phyloP scores from a whole-genome alignment of 2,888 invertebrate species.

The Apocheima hispidaria region DNA sequence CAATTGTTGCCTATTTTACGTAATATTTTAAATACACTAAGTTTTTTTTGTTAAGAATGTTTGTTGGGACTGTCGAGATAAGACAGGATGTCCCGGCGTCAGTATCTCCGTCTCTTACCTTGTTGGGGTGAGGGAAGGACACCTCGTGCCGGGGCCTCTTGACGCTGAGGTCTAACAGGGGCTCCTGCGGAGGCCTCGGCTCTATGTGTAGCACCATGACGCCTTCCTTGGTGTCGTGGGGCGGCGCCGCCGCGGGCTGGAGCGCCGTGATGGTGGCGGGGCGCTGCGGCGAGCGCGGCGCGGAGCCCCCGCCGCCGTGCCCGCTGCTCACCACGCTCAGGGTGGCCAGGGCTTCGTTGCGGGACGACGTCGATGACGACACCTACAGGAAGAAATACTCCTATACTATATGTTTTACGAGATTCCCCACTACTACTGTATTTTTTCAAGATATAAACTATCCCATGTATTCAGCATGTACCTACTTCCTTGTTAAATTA shows the following conservation, averaged over 20 bases:
- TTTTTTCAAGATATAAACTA: too few relatives aligned
- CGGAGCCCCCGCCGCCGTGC: slow-evolving; percentile 51
- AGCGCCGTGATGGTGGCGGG: slow-evolving; percentile 87
- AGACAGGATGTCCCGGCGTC: too few relatives aligned
- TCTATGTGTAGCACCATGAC: slow-evolving; percentile 87
- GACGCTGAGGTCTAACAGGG: slow-evolving; percentile 61
- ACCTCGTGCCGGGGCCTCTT: slow-evolving; percentile 58
- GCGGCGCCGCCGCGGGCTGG: slow-evolving; percentile 85
- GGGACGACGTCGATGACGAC: slow-evolving; percentile 48
- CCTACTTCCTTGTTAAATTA: too few relatives aligned
- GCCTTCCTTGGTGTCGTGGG: slow-evolving; percentile 84
- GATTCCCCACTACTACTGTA: neutral
- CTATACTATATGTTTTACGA: neutral
- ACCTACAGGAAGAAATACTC: slow-evolving; percentile 48
- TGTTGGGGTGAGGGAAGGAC: slow-evolving; percentile 60
- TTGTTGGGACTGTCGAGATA: too few relatives aligned
- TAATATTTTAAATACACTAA: too few relatives aligned
- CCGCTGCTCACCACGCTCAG: slow-evolving; percentile 88
- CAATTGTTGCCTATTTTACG: too few relatives aligned
- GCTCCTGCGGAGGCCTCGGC: slow-evolving; percentile 80
- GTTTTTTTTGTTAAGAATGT: too few relatives aligned
- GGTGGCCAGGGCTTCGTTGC: slow-evolving; percentile 87
- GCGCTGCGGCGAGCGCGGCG: slow-evolving; percentile 68
- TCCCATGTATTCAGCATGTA: too few relatives aligned
- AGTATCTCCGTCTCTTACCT: slow-evolving; percentile 52